Percentiles rank a stretch among this genome's conserved stretches.
Evolutionary conservation across 2,113 vertebrate genomes (phyloP).

Genomic region (Rousettus leschenaultii): DNA sequence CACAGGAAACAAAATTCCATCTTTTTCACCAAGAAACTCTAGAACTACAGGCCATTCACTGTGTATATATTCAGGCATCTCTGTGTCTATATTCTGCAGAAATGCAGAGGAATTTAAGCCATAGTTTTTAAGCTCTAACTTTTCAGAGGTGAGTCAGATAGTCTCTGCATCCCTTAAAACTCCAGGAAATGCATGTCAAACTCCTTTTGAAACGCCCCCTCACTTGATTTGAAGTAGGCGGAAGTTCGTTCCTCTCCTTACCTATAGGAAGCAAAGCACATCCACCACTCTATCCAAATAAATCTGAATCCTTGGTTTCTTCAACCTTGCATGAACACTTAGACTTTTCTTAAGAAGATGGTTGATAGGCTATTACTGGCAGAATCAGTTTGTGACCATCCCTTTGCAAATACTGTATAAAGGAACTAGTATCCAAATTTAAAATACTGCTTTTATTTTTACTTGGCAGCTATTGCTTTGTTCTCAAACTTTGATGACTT

Average conservation of each 20-base stretch:
- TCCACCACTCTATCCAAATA: not conserved
- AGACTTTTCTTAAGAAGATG: not conserved
- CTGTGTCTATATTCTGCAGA: not conserved
- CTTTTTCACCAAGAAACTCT: not conserved
- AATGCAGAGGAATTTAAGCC: not conserved
- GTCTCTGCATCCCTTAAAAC: not conserved
- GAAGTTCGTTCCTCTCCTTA: not conserved
- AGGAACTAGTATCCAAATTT: not conserved
- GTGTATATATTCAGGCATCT: not conserved
- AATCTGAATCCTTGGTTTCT: not conserved
- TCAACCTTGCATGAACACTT: not conserved
- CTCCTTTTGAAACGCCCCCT: not conserved
- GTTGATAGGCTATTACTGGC: not conserved
- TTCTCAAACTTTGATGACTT: not conserved
- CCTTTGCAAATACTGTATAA: not conserved
- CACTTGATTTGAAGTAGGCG: not conserved
- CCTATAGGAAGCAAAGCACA: not conserved
- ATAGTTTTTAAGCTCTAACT: not conserved
- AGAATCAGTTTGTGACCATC: not conserved
- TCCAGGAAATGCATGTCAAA: not conserved
- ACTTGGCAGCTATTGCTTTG: not conserved
- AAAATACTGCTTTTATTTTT: slow-evolving; percentile 1
- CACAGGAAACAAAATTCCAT: not conserved
- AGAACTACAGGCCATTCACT: not conserved
- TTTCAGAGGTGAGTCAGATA: not conserved